Base-by-base conservation (phyloP, 2,888 invertebrate genomes). In the Ethmia dodecea region DNA sequence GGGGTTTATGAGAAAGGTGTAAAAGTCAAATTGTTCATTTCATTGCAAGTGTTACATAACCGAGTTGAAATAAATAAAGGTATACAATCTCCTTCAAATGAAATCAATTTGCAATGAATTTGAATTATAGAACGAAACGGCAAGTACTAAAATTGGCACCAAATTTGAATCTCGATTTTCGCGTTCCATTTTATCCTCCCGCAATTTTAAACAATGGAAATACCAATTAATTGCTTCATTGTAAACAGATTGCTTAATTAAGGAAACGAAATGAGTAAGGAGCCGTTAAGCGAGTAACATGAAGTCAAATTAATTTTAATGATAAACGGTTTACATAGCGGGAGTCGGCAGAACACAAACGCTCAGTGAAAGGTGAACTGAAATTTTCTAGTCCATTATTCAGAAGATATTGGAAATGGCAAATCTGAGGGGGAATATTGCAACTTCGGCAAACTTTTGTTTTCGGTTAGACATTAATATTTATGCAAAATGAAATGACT, bases 161-260 rank as follows among this genome's bases (percentile, higher is more conserved):
- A 32, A 37, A 24, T 33, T 25, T 22, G 13, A 32, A 29, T 33
- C 33, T 9, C 12, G 4, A 33, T 33, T 28, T 24, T 22, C 15
- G 22, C 16, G 18, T 31, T 28, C 16, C 34, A 31, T 35, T 35
- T 30, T 61, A 6, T 26, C 6, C 55, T 53, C 52, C 49, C 59
- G 62, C 56, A 59, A 65, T 68, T 65, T 65, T 62, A 52, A 67
- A 76, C 70, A 76, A 73, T 73, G 63, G 53, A 72, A 79, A 71
- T 72, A 71, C 71, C 76, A 83, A 84, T 81, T 84, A 83, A 83
- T 78, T 77, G 78, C 71, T 71, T 70, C 69, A 76, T 77, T 83
- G 81, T 80, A 78, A 83, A 79, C 79, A 83, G 79, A 84, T 84
- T 83, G 84, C 79, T 84, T 84, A 84, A 84, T 86, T 84, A 83